Conservation (phyloP, 1,140 invertebrate species). For the Drosophila auraria region DNA sequence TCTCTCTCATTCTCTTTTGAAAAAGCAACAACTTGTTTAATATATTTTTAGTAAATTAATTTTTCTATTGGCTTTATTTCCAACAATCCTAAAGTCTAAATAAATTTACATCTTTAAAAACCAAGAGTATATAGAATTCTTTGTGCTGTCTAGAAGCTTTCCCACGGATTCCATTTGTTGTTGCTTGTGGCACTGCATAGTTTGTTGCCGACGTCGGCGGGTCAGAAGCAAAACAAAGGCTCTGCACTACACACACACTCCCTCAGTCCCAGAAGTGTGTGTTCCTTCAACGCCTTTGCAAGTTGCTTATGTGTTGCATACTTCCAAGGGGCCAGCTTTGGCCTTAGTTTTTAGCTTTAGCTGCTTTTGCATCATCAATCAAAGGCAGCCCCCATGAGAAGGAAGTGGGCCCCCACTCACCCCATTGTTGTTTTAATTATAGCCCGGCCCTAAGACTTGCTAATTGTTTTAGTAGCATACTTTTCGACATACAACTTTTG, state of each 20-base stretch:
- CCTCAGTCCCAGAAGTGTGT: constrained; percentile 10
- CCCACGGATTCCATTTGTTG: constrained; percentile 9
- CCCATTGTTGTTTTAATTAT: constrained; percentile 79
- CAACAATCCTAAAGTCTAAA: too few species aligned
- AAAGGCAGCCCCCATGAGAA: constrained; percentile 48
- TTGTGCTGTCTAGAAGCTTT: not conserved
- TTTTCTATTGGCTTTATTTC: too few species aligned
- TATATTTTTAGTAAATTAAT: too few species aligned
- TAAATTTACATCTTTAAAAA: not conserved
- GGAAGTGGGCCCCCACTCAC: constrained; percentile 1
- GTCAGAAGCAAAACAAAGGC: constrained; percentile 56
- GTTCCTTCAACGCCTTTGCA: constrained; percentile 56
- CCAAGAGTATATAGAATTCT: constrained; percentile 9
- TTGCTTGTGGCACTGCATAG: constrained; percentile 60
- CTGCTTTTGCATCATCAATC: constrained; percentile 74
- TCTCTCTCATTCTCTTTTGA: too few species aligned
- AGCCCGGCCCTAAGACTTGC: constrained; percentile 57
- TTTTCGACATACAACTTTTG: constrained; percentile 53
- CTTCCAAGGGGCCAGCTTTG: constrained; percentile 57
- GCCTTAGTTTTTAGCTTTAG: constrained; percentile 41
- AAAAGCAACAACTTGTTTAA: not conserved
- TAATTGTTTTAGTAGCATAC: constrained; percentile 82
- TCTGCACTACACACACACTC: constrained; percentile 21
- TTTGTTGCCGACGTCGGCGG: constrained; percentile 48
- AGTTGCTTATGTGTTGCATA: constrained; percentile 57